Percentiles rank a stretch among this genome's conserved stretches.
These are phyloP conservation scores for Paedocypris sp. DNA, from an alignment of 2,113 vertebrate species.

Conservation along the genomic window DNA sequence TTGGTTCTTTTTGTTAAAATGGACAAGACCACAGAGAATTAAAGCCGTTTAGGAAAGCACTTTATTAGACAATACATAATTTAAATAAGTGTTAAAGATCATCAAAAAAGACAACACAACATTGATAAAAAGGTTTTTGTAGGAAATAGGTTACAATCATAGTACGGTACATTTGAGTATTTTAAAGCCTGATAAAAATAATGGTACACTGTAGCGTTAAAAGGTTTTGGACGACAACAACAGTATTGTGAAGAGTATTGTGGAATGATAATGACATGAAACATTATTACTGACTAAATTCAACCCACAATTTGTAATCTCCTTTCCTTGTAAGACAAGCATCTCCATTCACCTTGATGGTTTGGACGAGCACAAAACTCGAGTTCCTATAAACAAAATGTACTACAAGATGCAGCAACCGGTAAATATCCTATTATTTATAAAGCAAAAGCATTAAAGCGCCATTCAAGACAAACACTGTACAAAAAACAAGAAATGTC, in stretches of 20 bases:
- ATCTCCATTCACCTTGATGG: background rate
- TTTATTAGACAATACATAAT: constrained; percentile 24
- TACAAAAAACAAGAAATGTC: background rate
- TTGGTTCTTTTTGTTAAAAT: no score
- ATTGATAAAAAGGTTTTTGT: constrained; percentile 17
- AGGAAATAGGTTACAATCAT: constrained; percentile 13
- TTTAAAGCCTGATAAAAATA: background rate
- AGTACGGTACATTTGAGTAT: no score
- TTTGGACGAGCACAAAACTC: background rate
- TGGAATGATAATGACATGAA: background rate
- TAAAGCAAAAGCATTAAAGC: background rate
- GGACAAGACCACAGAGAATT: background rate
- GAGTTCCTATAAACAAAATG: background rate
- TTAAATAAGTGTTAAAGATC: constrained; percentile 32
- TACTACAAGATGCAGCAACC: background rate
- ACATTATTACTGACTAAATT: background rate
- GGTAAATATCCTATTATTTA: background rate
- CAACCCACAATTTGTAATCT: background rate
- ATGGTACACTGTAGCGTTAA: constrained; percentile 8
- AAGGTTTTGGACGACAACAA: background rate
- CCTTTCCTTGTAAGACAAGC: background rate
- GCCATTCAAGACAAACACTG: constrained; percentile 8
- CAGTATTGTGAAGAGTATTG: background rate
- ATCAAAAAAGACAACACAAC: constrained; percentile 34
- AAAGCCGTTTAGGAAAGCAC: constrained; percentile 21